Base-by-base conservation (phyloP, 2,113 vertebrate genomes). In the Atherinomorus stipes region DNA sequence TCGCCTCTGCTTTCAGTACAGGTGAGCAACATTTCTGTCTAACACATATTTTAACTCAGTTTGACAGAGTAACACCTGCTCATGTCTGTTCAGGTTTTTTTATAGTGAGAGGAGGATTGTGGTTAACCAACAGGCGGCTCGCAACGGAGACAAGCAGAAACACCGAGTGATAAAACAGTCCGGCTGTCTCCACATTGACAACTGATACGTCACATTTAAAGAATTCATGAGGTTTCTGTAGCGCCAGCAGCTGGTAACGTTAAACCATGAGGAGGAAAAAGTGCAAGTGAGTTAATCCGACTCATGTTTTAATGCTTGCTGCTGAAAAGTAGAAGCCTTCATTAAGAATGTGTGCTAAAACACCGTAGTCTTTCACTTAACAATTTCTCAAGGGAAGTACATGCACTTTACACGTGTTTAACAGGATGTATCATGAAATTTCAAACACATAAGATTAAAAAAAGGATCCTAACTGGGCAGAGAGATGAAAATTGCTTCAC, bases 71-170 rank as follows among this genome's bases (percentile, higher is more conserved):
- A 78, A 74, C 76, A 80, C 60, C 80, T 68, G 74, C 31, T 38
- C 64, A 52, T 88, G 65, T 90, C 53, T 54, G 50, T 83, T 68
- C 62, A 93, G 94, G 70, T 11, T 90, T 95, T 31, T 93, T 94
- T 76, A 47, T 78, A 59, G 72, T 94, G 63, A 82, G 82, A 78
- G 94, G 86, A 34, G 82, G 89, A 51, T 80, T 95, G 44, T 94
- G 93, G 88, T 37, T 95, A 66, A 83, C 77, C 51, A 82, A 84
- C 16, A 74, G 53, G 47, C 74, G 64, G 53, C 52, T 64, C 69
- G 71, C 15, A 45, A 67, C 58, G 11, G 81, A 76, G 64, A 23
- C 37, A 21, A 53, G 74, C 60, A 26, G 11, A 34, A 72, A 64
- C 83, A 85, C 52, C 50, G 71, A 68, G 54, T 38, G 57, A 58